Conservation (phyloP, 2,888 invertebrate genomes). For the Cenopis cana region DNA sequence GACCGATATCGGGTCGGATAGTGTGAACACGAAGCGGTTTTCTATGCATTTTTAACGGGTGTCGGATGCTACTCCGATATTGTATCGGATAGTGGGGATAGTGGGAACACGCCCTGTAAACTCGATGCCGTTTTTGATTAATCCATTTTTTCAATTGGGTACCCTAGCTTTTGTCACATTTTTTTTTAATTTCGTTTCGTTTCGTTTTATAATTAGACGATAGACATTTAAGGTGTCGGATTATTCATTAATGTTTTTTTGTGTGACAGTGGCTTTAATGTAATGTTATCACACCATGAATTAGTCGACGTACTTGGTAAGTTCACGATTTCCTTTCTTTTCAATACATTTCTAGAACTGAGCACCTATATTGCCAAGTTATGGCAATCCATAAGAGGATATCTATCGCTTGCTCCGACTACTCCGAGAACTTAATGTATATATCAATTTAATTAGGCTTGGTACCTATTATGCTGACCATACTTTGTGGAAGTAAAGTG, state of each 20-base stretch:
- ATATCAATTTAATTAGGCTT: constrained; percentile 16
- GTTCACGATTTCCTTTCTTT: not conserved
- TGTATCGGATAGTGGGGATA: too few relatives aligned
- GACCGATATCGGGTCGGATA: too few relatives aligned
- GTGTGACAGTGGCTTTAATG: constrained; percentile 2
- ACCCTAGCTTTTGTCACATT: constrained; percentile 24
- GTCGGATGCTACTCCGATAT: too few relatives aligned
- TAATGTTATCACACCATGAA: constrained; percentile 15
- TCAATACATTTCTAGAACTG: constrained; percentile 1
- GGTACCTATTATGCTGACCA: not conserved
- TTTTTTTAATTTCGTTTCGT: constrained; percentile 17
- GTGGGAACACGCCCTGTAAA: too few relatives aligned
- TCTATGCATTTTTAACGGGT: too few relatives aligned
- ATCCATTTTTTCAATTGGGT: constrained; percentile 11
- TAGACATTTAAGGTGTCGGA: constrained; percentile 1
- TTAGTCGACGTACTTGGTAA: constrained; percentile 20
- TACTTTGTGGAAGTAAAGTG: constrained; percentile 1
- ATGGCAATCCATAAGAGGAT: constrained; percentile 17
- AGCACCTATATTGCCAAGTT: not conserved
- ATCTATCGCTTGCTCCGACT: constrained; percentile 12
- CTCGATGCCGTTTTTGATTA: too few relatives aligned
- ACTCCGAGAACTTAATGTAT: constrained; percentile 1
- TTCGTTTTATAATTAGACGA: constrained; percentile 37
- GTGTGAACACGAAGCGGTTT: too few relatives aligned
- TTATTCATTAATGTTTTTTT: constrained; percentile 30